phyloP scores from a whole-genome alignment of 2,797 vertebrate species.

The Hippoglossus hippoglossus region DNA sequence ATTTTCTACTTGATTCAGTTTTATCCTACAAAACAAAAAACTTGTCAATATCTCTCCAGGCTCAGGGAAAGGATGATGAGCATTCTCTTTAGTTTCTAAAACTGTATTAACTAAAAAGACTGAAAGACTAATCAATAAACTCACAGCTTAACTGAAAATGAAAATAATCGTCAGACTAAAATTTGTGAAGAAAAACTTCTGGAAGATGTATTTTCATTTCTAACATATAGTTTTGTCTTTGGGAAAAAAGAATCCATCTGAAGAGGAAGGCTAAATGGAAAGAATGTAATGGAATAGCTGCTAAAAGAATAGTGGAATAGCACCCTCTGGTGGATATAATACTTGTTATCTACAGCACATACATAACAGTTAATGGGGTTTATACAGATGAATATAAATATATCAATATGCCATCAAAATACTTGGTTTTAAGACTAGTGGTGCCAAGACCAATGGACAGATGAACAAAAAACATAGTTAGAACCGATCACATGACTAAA shows the following conservation, averaged over 20 bases:
- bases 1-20: too few relatives aligned
- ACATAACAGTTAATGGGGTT: neutral
- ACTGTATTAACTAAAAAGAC: neutral
- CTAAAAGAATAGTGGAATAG: conserved; percentile 22
- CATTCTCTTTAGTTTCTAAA: neutral
- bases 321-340: conserved; percentile 48
- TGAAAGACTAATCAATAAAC: too few relatives aligned
- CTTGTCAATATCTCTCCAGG: too few relatives aligned
- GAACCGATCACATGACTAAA: too few relatives aligned
- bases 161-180: neutral
- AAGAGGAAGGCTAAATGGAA: too few relatives aligned
- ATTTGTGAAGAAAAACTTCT: neutral
- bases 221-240: neutral
- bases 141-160: neutral
- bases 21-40: too few relatives aligned
- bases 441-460: neutral
- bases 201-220: neutral
- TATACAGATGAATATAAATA: neutral
- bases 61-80: neutral
- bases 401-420: neutral
- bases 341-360: neutral
- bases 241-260: neutral
- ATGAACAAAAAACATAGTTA: neutral
- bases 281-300: neutral
- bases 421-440: neutral